Base-by-base conservation (phyloP, 2,888 invertebrate species). In the Aphodius sticticus region DNA sequence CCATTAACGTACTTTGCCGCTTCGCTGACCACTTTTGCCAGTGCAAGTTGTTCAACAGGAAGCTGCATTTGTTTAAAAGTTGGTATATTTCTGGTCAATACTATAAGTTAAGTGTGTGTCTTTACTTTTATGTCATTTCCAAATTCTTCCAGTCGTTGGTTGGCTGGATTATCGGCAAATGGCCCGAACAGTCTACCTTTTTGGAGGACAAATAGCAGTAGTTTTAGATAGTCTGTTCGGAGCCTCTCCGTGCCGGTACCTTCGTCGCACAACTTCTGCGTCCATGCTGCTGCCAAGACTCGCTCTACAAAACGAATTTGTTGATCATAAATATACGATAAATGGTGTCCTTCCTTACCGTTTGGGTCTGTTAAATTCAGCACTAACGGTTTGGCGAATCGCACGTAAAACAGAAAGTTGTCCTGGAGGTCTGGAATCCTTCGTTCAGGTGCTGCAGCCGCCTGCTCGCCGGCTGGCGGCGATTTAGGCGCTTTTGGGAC, bases 161-260 rank as follows among this genome's bases (percentile, higher is more conserved):
- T 83, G 4, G 82, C 82, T 0, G 91, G 90, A 81, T 88, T 84
- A 74, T 88, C 86, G 2, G 85, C 83, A 81, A 91, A 91, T 26
- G 89, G 88, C 6, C 90, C 90, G 6, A 86, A 85, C 12, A 91
- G 85, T 80, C 84, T 86, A 79, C 88, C 85, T 6, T 88, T 84
- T 83, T 91, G 90, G 81, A 91, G 84, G 4, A 88, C 88, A 79
- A 90, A 89, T 1, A 91, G 85, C 16, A 91, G 84, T 37, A 91
- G 84, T 84, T 91, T 90, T 2, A 90, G 83, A 81, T 90, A 90
- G 79, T 89, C 87, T 4, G 87, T 88, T 75, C 88, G 84, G 36
- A 88, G 83, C 72, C 86, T 84, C 72, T 87, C 87, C 6, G 83
- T 77, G 6, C 86, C 88, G 0, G 82, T 76, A n/a, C 83, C 76